Conservation (phyloP, 2,113 vertebrate species). For the Pipra filicauda region DNA sequence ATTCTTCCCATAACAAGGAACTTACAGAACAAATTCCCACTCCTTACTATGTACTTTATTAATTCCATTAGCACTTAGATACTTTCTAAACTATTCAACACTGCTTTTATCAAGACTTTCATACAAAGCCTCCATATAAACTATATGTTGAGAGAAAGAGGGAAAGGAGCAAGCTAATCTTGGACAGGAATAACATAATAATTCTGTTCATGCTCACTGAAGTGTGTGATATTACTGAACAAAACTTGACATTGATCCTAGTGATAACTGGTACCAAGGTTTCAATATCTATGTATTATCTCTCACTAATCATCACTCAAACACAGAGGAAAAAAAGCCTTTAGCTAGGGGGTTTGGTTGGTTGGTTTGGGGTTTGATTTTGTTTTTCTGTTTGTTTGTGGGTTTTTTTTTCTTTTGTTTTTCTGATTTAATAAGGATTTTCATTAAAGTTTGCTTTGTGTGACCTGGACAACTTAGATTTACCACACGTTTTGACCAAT, state of each 20-base stretch:
- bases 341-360: neutral
- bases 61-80: neutral
- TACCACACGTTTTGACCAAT: neutral
- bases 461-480: accelerated
- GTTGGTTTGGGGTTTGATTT: too few species aligned
- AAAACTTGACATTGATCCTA: neutral
- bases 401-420: neutral
- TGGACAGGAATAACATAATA: neutral
- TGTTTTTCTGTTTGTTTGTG: too few species aligned
- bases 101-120: neutral
- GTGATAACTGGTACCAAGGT: neutral
- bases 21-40: neutral
- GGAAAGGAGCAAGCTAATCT: neutral
- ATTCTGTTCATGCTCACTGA: neutral
- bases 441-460: neutral
- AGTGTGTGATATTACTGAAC: neutral
- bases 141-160: neutral
- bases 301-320: neutral
- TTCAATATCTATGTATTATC: neutral
- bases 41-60: neutral
- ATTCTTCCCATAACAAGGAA: neutral
- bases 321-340: neutral
- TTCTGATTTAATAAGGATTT: neutral
- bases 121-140: neutral
- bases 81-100: neutral